phyloP scores from a whole-genome alignment of 2,888 invertebrate genomes.

The Agelastica alni region DNA sequence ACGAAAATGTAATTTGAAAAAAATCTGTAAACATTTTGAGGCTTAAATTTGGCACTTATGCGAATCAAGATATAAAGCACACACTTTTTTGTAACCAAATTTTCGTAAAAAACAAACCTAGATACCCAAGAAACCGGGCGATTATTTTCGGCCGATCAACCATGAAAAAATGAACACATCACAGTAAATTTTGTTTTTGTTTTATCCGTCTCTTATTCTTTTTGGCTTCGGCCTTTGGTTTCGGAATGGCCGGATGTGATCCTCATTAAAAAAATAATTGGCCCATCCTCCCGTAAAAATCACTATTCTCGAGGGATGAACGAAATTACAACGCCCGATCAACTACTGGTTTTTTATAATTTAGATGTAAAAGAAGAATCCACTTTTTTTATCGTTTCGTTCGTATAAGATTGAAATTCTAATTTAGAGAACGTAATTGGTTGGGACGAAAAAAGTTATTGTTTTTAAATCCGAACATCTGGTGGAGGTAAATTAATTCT shows the following conservation, averaged over 20 bases:
- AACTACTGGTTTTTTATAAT: slow-evolving; percentile 26
- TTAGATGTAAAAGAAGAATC: slow-evolving; percentile 15
- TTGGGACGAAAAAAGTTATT: background rate
- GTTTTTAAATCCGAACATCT: slow-evolving; percentile 1
- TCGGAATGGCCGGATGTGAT: slow-evolving; percentile 38
- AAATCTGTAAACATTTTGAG: too few relatives aligned
- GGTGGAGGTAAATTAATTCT: slow-evolving; percentile 3
- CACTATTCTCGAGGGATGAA: slow-evolving; percentile 30
- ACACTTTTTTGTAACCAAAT: too few relatives aligned
- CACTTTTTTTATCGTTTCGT: slow-evolving; percentile 6
- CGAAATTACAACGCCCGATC: slow-evolving; percentile 25
- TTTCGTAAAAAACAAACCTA: too few relatives aligned
- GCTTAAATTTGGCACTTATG: too few relatives aligned
- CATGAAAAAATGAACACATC: slow-evolving; percentile 32
- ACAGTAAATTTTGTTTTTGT: slow-evolving; percentile 26
- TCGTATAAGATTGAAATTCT: slow-evolving; percentile 3
- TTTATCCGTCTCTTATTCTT: slow-evolving; percentile 6
- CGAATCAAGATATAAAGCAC: too few relatives aligned
- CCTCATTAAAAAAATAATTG: slow-evolving; percentile 40
- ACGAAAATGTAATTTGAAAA: too few relatives aligned
- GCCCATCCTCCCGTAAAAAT: slow-evolving; percentile 31
- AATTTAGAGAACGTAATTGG: slow-evolving; percentile 1
- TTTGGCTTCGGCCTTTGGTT: slow-evolving; percentile 14
- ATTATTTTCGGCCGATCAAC: slow-evolving; percentile 13
- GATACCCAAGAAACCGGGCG: too few relatives aligned